These are phyloP conservation scores for Lepidocyrtoides sp. DNA, from an alignment of 2,888 invertebrate genomes.

Conservation along the genomic window DNA sequence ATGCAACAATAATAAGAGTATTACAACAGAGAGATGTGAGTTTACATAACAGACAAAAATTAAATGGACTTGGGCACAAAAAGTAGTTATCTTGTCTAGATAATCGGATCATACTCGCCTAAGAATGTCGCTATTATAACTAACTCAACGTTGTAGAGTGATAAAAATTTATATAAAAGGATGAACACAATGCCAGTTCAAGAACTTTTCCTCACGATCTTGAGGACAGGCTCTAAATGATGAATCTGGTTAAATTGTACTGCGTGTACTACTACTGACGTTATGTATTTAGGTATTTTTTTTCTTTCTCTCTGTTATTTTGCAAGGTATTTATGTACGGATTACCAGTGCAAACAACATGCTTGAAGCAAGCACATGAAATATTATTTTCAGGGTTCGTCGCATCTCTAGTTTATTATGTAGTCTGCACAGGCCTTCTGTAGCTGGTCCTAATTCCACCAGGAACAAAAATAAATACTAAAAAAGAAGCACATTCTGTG, in stretches of 20 bases:
- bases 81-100: slow-evolving; percentile 34
- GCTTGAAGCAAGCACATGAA: neutral
- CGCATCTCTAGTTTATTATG: neutral
- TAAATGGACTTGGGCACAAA: slow-evolving; percentile 10
- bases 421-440: neutral
- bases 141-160: neutral
- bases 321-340: no score
- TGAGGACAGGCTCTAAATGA: neutral
- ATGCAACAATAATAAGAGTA: neutral
- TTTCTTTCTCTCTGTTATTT: no score
- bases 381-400: slow-evolving; percentile 7
- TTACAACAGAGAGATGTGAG: no score
- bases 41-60: neutral
- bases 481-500: neutral
- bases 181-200: slow-evolving; percentile 42
- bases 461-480: neutral
- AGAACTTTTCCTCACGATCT: slow-evolving; percentile 45
- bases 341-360: neutral
- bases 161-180: neutral
- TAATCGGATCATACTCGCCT: neutral
- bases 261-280: no score
- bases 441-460: neutral
- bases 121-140: neutral
- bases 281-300: no score
- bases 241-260: neutral